Percentiles rank a stretch among this genome's conserved stretches.
Evolutionary conservation across 2,113 vertebrate species (phyloP).

Genomic region (Cyanistes caeruleus): DNA sequence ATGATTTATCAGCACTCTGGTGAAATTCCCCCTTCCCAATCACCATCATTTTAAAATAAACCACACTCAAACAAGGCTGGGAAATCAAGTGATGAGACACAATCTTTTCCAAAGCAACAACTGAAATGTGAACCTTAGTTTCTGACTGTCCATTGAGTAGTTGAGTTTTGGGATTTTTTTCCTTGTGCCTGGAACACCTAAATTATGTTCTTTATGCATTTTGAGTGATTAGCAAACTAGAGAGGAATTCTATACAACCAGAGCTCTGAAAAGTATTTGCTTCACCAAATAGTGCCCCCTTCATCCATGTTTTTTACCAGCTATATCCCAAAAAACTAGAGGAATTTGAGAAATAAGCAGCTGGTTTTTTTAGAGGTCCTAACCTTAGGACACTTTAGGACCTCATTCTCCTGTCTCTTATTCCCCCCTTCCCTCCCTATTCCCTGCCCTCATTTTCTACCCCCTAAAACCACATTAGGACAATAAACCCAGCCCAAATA

Average conservation of each 20-base stretch:
- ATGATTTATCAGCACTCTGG: background rate
- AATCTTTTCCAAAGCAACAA: background rate
- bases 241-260: background rate
- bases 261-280: background rate
- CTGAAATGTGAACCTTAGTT: background rate
- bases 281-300: background rate
- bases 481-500: background rate
- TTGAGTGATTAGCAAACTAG: background rate
- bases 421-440: background rate
- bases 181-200: background rate
- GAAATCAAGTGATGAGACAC: background rate
- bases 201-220: background rate
- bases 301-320: background rate
- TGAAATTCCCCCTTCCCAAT: background rate
- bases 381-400: background rate
- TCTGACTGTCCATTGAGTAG: background rate
- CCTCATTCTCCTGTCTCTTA: background rate
- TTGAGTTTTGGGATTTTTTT: background rate
- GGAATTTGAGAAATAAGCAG: background rate
- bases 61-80: background rate
- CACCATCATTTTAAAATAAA: background rate
- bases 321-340: background rate
- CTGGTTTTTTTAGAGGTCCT: background rate
- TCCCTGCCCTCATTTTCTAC: fast-evolving
- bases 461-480: background rate